Conservation (phyloP, 2,113 vertebrate species). For the Myotis davidii region DNA sequence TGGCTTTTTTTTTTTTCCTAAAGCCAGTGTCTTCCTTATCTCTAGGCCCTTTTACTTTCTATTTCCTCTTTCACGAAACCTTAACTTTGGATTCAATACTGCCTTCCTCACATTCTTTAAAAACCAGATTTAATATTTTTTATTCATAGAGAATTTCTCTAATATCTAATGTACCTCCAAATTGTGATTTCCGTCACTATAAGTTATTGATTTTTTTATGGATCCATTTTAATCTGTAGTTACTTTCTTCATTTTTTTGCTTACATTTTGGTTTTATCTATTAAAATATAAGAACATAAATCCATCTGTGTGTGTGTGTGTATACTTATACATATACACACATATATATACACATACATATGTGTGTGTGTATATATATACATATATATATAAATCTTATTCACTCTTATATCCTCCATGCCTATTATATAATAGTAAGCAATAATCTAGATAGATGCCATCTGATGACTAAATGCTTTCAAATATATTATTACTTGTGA, state of each 20-base stretch:
- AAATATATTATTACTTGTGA: background rate
- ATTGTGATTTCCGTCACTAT: background rate
- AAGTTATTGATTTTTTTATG: background rate
- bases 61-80: background rate
- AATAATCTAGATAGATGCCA: background rate
- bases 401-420: background rate
- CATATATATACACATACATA: background rate
- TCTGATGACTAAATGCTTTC: background rate
- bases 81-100: background rate
- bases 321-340: too few relatives aligned
- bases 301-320: too few relatives aligned
- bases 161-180: background rate
- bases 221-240: background rate
- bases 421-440: background rate
- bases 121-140: background rate
- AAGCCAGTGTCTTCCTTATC: background rate
- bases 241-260: background rate
- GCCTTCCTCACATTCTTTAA: background rate
- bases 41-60: background rate
- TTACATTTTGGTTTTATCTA: background rate
- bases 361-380: too few relatives aligned
- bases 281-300: background rate
- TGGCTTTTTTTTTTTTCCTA: background rate
- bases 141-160: background rate
- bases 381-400: background rate